These are phyloP conservation scores for Hypselothyrea guttata DNA, from an alignment of 2,888 invertebrate species.

Conservation along the genomic window DNA sequence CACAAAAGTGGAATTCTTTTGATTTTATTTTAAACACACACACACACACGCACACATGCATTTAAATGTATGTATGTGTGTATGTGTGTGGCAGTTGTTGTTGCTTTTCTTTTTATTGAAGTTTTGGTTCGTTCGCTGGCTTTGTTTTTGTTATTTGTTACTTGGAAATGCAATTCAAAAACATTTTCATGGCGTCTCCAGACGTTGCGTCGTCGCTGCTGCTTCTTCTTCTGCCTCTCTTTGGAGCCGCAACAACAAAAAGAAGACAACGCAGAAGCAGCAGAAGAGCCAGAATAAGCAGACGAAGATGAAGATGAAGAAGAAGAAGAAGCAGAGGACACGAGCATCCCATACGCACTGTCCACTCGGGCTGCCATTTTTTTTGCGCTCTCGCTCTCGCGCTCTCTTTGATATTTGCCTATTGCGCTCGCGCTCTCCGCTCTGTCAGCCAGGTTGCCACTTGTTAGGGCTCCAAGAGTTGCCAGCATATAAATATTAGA, in stretches of 20 bases:
- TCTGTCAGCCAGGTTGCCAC: no score
- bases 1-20: slow-evolving; percentile 78
- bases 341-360: slow-evolving; percentile 36
- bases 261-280: slow-evolving; percentile 4
- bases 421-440: no score
- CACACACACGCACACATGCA: slow-evolving; percentile 26
- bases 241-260: slow-evolving; percentile 25
- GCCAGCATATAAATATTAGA: no score
- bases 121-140: slow-evolving; percentile 20
- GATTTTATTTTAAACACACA: slow-evolving; percentile 64
- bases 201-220: slow-evolving; percentile 52
- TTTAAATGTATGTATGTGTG: slow-evolving; percentile 9
- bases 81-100: slow-evolving; percentile 25
- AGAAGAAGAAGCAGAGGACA: no score
- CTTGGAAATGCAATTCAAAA: slow-evolving; percentile 77
- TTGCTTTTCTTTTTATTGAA: slow-evolving; percentile 18
- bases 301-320: no score
- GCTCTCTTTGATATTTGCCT: no score
- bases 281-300: no score
- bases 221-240: slow-evolving; percentile 12
- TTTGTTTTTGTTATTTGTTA: slow-evolving; percentile 60
- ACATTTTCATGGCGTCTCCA: slow-evolving; percentile 53
- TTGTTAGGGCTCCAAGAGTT: no score
- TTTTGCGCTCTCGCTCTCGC: slow-evolving; percentile 2
- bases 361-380: slow-evolving; percentile 27